Evolutionary conservation across 2,113 vertebrate genomes (phyloP), one percentile per base, ranked within the genome.

Genomic region (Labeo catla): DNA sequence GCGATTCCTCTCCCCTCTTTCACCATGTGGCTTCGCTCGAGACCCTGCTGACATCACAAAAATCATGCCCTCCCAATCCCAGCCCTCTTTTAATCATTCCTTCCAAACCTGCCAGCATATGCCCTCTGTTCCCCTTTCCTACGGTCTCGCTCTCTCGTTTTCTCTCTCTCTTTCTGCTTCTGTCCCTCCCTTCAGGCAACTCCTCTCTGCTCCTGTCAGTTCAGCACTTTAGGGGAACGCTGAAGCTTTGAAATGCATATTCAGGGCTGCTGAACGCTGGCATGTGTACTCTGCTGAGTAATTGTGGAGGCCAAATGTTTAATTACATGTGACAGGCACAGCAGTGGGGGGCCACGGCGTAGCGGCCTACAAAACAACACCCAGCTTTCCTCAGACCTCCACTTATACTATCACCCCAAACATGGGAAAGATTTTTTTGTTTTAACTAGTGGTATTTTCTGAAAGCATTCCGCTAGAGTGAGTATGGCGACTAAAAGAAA

Each of bases 291-390:
- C 96, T 96, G 97, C 96, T 95, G 96, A 97, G 96, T 96, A 97
- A 97, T 96, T 96, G 97, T 94, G 95, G 96, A 96, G 97, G 97
- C 97, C 97, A 98, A 98, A 98, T 98, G 97, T 98, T 98, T 98
- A 98, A 98, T 98, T 98, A 98, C 96, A 97, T 96, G 96, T 97
- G 97, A 97, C 98, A 98, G 98, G 96, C 96, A 92, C 92, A 97
- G 96, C 98, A 97, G 96, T 95, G 93, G 97, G 96, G 95, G 95
- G 95, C 95, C 95, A 92, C 94, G 93, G 93, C 92, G 92, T 94
- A 93, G 93, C 91, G 94, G 94, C 94, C 95, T 95, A 95, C 94
- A 95, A 96, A 96, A 96, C 95, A 96, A 95, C 93, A 91, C 94
- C 85, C 88, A 72, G 83, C 85, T 76, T 87, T 89, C 84, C 43